Evolutionary conservation across 2,888 invertebrate genomes (phyloP).

Genomic region (Conus canariensis): DNA sequence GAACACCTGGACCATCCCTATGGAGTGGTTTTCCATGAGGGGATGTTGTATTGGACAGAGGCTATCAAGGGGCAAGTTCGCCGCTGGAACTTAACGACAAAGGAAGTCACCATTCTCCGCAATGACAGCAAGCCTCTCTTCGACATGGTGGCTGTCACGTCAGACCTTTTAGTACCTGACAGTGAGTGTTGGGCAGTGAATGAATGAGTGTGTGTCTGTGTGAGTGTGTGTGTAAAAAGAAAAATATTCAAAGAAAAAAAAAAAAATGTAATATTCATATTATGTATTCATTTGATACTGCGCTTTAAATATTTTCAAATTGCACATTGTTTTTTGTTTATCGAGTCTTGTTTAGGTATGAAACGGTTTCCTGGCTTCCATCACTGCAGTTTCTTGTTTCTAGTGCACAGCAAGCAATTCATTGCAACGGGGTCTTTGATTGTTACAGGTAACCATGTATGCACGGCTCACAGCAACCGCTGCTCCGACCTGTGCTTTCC

Average conservation of each 20-base stretch:
- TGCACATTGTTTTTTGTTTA: too few relatives aligned
- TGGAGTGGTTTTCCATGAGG: conserved; percentile 92
- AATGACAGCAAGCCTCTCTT: conserved; percentile 82
- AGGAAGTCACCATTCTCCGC: conserved; percentile 78
- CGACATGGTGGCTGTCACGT: conserved; percentile 79
- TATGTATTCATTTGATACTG: too few relatives aligned
- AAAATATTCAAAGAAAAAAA: background rate
- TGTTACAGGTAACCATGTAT: conserved; percentile 65
- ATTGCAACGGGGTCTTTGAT: too few relatives aligned
- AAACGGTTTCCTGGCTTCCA: background rate
- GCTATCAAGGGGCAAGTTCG: conserved; percentile 79
- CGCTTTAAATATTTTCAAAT: background rate
- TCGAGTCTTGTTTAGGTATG: too few relatives aligned
- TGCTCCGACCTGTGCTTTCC: conserved; percentile 88
- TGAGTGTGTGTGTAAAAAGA: background rate
- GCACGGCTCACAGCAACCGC: conserved; percentile 83
- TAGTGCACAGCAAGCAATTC: background rate
- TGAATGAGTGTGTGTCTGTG: conserved; percentile 11
- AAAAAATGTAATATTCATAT: background rate
- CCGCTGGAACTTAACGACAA: conserved; percentile 46
- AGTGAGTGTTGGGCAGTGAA: background rate
- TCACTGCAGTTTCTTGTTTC: too few relatives aligned
- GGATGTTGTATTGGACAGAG: conserved; percentile 94
- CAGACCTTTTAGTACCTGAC: background rate
- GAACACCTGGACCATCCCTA: conserved; percentile 84